Evolutionary conservation across 2,888 invertebrate genomes (phyloP).

Genomic region (Meteorus colon): DNA sequence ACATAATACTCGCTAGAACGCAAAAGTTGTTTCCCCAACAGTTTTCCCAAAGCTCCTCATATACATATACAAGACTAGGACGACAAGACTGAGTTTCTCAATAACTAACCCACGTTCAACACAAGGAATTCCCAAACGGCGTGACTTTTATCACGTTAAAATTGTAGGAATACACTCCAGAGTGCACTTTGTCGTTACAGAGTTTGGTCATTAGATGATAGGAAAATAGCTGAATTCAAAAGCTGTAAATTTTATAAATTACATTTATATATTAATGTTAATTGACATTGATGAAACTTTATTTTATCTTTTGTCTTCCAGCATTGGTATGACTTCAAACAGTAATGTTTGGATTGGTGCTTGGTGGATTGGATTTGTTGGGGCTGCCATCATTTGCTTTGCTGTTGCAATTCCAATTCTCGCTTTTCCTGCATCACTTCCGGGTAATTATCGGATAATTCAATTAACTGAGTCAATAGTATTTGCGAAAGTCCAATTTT

Average conservation of each 20-base stretch:
- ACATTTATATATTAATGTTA: not conserved
- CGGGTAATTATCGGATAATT: slow-evolving; percentile 74
- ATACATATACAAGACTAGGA: not conserved
- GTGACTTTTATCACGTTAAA: not conserved
- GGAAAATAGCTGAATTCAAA: not conserved
- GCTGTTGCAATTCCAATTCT: slow-evolving; percentile 83
- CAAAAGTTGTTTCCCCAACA: not conserved
- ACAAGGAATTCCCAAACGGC: not conserved
- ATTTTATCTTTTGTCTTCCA: slow-evolving; percentile 66
- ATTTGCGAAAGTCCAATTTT: too few species aligned
- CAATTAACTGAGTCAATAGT: not conserved
- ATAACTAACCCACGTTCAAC: not conserved
- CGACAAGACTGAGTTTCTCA: not conserved
- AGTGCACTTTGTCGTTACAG: not conserved
- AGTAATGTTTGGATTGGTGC: slow-evolving; percentile 89
- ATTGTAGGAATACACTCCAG: not conserved
- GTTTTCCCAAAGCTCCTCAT: slow-evolving; percentile 9
- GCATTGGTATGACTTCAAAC: slow-evolving; percentile 80
- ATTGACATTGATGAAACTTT: not conserved
- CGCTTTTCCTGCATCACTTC: slow-evolving; percentile 83
- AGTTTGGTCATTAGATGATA: not conserved
- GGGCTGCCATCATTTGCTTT: slow-evolving; percentile 79
- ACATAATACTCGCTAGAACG: not conserved
- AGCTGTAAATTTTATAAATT: not conserved
- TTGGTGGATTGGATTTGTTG: slow-evolving; percentile 89